Base-by-base conservation (phyloP, 2,888 invertebrate genomes). In the Oeneis ivallda region DNA sequence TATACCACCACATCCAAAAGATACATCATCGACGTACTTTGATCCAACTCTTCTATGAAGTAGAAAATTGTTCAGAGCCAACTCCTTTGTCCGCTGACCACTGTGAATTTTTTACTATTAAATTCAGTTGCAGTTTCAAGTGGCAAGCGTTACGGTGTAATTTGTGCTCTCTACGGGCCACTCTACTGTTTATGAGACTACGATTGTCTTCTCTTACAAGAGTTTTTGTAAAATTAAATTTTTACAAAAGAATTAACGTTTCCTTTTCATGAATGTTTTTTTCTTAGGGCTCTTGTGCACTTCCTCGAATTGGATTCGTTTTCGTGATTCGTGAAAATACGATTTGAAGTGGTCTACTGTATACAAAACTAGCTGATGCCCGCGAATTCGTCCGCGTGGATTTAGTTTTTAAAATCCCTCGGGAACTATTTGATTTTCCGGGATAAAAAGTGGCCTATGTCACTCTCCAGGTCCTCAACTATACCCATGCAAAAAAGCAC, bases 31-130 rank as follows among this genome's bases (percentile, higher is more conserved):
- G 62, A 13, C 52, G 64, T 54, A 13, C 26, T 15, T 71, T 80
- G 81, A 85, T 83, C 80, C 80, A 68, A 76, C 77, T 80, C 84
- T 87, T 81, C 79, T 80, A 81, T 75, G 79, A 85, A 90, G 89
- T 87, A 83, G 79, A 86, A 89, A 89, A 88, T 89, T 88, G 87
- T 82, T 82, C 86, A 80, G 77, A 79, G 80, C 80, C 84, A 56
- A 85, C 83, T 85, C 85, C 89, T 89, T 88, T 87, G 89, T 89
- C 77, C 81, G 79, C 76, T 89, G 89, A 87, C 88, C 89, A 83
- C 79, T 86, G 75, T 68, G 82, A 81, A 81, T 85, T 87, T 86
- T 86, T 84, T 84, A 86, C 86, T 86, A 85, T 85, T 82, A 86
- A 85, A 84, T 82, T 82, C 82, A 80, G 67, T 70, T 68, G 66